A percentile compares a stretch with the other conserved stretches of the same genome.
Conservation (phyloP, 2,888 invertebrate species). For the Camptogramma bilineatum region DNA sequence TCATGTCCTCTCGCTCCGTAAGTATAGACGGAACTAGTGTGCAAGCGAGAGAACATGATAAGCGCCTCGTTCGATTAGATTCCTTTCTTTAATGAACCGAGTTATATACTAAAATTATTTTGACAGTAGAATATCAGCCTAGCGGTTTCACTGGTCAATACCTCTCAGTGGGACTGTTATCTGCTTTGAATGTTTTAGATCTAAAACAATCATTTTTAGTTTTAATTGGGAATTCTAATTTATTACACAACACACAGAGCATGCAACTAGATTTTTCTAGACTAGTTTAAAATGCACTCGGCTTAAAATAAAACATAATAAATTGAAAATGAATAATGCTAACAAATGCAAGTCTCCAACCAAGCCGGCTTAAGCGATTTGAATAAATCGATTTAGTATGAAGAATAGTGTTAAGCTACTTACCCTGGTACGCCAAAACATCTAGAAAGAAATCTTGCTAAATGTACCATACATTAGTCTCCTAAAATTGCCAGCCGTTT, state of each 20-base stretch:
- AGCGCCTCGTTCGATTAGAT: too few relatives aligned
- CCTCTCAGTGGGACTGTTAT: conserved; percentile 23
- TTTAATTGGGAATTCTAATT: conserved; percentile 24
- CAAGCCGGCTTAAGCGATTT: neutral
- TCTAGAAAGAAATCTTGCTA: neutral
- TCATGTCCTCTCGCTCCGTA: too few relatives aligned
- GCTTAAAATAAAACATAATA: conserved; percentile 15
- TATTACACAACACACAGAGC: conserved; percentile 34
- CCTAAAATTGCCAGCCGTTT: neutral
- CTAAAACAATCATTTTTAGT: conserved; percentile 24
- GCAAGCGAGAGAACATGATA: too few relatives aligned
- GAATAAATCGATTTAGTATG: neutral
- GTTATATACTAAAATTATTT: neutral
- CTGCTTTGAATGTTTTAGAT: conserved; percentile 36
- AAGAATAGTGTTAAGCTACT: neutral
- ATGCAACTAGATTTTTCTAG: conserved; percentile 29
- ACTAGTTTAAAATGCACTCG: conserved; percentile 24
- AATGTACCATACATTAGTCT: neutral
- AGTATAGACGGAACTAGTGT: too few relatives aligned
- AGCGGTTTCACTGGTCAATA: conserved; percentile 19
- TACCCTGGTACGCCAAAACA: neutral
- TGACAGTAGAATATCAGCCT: conserved; percentile 23
- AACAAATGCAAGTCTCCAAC: neutral
- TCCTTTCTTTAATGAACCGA: too few relatives aligned
- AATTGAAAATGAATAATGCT: neutral